phyloP scores from a whole-genome alignment of 2,113 vertebrate species.

The Copsychus sechellarum region DNA sequence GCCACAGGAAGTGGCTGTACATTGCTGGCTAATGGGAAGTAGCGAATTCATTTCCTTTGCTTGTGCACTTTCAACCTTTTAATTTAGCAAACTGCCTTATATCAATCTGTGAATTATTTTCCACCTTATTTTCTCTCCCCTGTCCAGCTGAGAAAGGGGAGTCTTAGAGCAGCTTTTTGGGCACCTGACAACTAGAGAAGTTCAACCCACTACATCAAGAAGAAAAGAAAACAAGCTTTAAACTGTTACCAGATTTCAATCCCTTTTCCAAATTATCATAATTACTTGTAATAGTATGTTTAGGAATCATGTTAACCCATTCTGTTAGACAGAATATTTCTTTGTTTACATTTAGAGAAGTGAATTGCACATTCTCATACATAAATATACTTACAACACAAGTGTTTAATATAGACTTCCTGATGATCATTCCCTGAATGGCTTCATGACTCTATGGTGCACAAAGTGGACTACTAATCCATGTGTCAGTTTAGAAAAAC shows the following conservation, averaged over 20 bases:
- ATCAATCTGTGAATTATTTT: neutral
- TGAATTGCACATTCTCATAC: neutral
- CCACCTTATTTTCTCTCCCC: neutral
- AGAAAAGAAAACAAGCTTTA: neutral
- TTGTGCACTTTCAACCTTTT: rapidly evolving
- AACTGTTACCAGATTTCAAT: neutral
- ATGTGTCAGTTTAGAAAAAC: neutral
- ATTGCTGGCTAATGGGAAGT: neutral
- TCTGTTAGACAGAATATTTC: neutral
- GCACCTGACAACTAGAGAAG: neutral
- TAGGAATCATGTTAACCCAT: neutral
- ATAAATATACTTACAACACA: neutral
- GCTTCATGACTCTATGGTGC: neutral
- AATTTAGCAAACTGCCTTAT: neutral
- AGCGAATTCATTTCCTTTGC: neutral
- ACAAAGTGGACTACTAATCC: neutral
- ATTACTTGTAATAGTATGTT: neutral
- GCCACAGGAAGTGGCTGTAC: rapidly evolving
- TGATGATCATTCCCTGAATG: neutral
- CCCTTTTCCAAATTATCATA: neutral
- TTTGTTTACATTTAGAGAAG: neutral
- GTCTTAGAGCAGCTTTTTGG: neutral
- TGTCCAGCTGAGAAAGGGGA: neutral
- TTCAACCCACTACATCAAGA: neutral
- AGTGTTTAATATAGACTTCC: neutral